Evolutionary conservation across 2,113 vertebrate species (phyloP).

Genomic region (Eonycteris spelaea): DNA sequence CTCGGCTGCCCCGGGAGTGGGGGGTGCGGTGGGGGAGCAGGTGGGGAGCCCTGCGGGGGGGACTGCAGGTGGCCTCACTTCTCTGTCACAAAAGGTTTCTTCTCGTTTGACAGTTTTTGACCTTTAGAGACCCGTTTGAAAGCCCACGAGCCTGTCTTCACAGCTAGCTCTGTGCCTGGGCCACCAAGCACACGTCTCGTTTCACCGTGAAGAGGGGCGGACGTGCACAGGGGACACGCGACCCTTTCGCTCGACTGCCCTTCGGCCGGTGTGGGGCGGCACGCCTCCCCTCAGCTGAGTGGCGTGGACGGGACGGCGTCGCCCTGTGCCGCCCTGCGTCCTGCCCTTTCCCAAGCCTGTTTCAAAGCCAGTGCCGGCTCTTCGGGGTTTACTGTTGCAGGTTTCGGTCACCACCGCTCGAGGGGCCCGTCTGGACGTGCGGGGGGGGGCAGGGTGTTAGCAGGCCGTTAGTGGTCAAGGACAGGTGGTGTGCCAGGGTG

Average conservation of each 20-base stretch:
- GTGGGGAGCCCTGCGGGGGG: neutral
- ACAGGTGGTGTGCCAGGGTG: neutral
- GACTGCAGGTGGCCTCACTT: no score
- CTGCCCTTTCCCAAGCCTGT: no score
- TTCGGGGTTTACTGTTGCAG: fast-evolving
- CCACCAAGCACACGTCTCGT: neutral
- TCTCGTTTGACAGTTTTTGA: neutral
- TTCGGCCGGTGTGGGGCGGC: no score
- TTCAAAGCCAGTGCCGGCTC: neutral
- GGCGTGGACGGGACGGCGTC: no score
- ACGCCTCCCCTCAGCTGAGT: no score
- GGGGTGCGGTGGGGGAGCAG: no score
- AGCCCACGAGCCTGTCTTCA: neutral
- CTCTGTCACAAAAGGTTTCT: neutral
- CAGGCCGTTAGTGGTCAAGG: neutral
- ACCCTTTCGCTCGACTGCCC: neutral
- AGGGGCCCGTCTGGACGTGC: fast-evolving
- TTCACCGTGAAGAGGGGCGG: neutral
- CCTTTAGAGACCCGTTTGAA: neutral
- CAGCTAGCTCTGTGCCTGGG: neutral
- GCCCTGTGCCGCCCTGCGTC: no score
- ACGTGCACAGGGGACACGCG: neutral
- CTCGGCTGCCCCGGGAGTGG: neutral
- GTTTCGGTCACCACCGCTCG: fast-evolving
- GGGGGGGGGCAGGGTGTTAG: neutral